Evolutionary conservation across 1,140 invertebrate species (phyloP).

Genomic region (Reticulitermes speratus): DNA sequence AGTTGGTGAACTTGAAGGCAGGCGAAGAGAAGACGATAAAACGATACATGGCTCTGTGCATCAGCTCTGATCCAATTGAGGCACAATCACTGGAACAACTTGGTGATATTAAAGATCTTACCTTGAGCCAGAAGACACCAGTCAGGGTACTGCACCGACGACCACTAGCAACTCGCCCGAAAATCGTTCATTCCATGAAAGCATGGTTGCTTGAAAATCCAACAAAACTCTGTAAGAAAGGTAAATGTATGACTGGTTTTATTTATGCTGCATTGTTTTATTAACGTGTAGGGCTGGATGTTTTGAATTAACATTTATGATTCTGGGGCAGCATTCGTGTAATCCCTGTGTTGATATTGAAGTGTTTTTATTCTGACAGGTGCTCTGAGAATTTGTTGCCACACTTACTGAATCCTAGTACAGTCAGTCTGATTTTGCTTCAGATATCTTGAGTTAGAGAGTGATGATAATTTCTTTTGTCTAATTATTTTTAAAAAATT

Average conservation of each 20-base stretch:
- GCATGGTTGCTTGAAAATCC: slow-evolving; percentile 41
- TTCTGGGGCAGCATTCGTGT: no score
- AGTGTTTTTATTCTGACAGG: no score
- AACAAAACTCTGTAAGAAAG: slow-evolving; percentile 26
- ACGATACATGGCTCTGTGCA: slow-evolving; percentile 77
- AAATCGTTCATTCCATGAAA: slow-evolving; percentile 63
- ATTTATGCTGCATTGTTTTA: no score
- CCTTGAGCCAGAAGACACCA: slow-evolving; percentile 70
- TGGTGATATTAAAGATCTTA: slow-evolving; percentile 53
- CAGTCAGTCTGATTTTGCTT: no score
- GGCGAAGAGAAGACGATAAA: slow-evolving; percentile 87
- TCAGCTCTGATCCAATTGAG: slow-evolving; percentile 52
- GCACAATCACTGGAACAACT: slow-evolving; percentile 56
- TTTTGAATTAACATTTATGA: no score
- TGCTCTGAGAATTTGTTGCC: no score
- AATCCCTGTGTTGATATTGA: no score
- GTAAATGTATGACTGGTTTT: background rate
- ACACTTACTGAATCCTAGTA: no score
- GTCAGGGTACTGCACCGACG: slow-evolving; percentile 82
- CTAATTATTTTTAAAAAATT: no score
- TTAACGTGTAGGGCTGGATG: no score
- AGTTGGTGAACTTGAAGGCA: slow-evolving; percentile 72
- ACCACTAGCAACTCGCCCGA: slow-evolving; percentile 63
- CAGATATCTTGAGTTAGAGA: no score
- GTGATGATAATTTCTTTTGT: no score